Evolutionary conservation across 2,113 vertebrate genomes (phyloP), one percentile per base, ranked within the genome.

Genomic region (Xenotilapia leptura): DNA sequence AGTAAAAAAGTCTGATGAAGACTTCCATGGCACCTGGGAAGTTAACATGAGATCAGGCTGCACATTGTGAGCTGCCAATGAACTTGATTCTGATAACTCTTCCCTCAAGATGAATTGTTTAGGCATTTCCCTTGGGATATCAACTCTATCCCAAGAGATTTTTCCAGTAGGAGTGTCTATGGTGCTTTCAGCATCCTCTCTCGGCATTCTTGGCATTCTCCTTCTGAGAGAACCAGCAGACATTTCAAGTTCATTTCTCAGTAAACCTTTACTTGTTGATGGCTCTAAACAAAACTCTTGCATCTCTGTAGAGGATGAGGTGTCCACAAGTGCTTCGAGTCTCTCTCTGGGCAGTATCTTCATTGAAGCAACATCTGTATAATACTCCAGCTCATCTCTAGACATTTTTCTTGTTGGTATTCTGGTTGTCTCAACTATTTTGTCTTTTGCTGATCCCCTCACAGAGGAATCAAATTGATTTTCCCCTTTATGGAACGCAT

Each of bases 1-100:
- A 86, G 38, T 85, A 4, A 81, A 75, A 49, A 83, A 38, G 40
- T 98, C 98, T 87, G 97, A 96, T 90, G 86, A 94, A 88, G 93
- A 97, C 94, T 90, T 96, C 96, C 79, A 94, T 81, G 82, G 95
- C 93, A 90, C 97, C 95, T 88, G 96, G 94, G 95, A 95, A 9
- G 91, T 92, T 15, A 86, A 21, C 54, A 93, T 97, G 15, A 96
- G 94, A 60, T 97, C 96, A 60, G 96, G 95, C 54, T 95, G 96
- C 15, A 84, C 89, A 21, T 58, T 84, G 58, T 14, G 86, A 51
- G 73, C 81, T 17, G 79, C 60, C 38, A 28, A 56, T 70, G 83
- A 91, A 68, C 55, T 90, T 82, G 79, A 90, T 9, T 94, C 94
- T 6, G 79, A 82, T 73, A 90, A 58, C 19, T 96, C 93, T 21